Percentiles rank a stretch among this genome's conserved stretches.
phyloP scores from a whole-genome alignment of 2,113 vertebrate genomes.

The Bos indicus region DNA sequence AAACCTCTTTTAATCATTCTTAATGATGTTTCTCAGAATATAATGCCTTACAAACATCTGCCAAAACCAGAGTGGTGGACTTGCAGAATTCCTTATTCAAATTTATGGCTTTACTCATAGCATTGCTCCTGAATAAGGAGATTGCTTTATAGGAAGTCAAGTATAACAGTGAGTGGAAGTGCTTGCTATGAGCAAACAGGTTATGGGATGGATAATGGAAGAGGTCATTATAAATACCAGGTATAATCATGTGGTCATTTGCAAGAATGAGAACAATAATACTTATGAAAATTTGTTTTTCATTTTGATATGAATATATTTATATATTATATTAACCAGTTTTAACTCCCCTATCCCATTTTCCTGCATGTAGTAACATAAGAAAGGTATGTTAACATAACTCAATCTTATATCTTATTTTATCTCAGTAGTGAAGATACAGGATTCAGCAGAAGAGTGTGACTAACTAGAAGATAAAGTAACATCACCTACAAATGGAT shows the following conservation, averaged over 20 bases:
- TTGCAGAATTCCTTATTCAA: background rate
- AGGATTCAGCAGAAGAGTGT: background rate
- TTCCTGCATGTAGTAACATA: background rate
- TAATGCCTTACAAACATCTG: background rate
- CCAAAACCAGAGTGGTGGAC: background rate
- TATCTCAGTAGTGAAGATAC: background rate
- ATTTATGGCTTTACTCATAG: background rate
- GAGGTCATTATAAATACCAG: background rate
- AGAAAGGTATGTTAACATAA: background rate
- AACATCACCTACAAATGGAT: background rate
- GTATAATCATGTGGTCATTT: background rate
- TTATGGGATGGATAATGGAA: background rate
- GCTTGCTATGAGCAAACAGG: background rate
- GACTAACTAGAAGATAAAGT: background rate
- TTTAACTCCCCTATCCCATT: background rate
- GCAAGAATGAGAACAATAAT: background rate
- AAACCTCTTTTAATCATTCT: no score
- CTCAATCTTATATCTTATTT: background rate
- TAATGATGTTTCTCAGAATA: no score
- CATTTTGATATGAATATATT: background rate
- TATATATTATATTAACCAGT: background rate
- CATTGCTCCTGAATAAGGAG: background rate
- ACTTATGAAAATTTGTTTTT: background rate
- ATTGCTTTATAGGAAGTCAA: no score
- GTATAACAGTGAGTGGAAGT: background rate